phyloP scores from a whole-genome alignment of 2,888 invertebrate genomes.

The Platypus cylindrus region DNA sequence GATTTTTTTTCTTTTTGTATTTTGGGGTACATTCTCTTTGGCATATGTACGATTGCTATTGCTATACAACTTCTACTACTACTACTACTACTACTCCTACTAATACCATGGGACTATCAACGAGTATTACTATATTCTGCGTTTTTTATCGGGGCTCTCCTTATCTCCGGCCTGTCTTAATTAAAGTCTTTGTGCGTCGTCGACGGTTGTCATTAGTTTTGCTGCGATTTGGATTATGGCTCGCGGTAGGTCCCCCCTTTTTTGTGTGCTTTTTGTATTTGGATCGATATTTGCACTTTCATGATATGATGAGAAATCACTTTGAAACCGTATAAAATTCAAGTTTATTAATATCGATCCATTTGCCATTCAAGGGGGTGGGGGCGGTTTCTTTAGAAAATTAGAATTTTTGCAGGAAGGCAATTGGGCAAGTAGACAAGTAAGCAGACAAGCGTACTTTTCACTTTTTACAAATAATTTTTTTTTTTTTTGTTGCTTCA shows the following conservation, averaged over 20 bases:
- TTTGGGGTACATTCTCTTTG: no score
- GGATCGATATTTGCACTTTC: constrained; percentile 15
- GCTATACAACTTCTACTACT: background rate
- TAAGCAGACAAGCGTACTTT: no score
- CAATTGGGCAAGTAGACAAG: no score
- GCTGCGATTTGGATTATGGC: constrained; percentile 19
- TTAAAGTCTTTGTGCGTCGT: constrained; percentile 25
- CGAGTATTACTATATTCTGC: constrained; percentile 4
- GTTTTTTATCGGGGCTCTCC: constrained; percentile 23
- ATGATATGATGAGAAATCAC: background rate
- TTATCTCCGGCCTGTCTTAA: constrained; percentile 26
- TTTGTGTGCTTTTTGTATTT: no score
- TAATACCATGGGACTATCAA: background rate
- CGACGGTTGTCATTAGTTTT: constrained; percentile 24
- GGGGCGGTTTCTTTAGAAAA: no score
- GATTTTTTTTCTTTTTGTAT: no score
- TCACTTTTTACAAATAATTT: no score
- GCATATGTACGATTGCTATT: background rate
- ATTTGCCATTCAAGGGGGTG: no score
- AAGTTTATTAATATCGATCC: no score
- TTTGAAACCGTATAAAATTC: no score
- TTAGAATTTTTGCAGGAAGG: no score
- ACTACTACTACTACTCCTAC: background rate
- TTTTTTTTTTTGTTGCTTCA: no score
- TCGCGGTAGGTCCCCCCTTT: constrained; percentile 11